phyloP scores from a whole-genome alignment of 2,113 vertebrate species.

The Osmerus eperlanus region DNA sequence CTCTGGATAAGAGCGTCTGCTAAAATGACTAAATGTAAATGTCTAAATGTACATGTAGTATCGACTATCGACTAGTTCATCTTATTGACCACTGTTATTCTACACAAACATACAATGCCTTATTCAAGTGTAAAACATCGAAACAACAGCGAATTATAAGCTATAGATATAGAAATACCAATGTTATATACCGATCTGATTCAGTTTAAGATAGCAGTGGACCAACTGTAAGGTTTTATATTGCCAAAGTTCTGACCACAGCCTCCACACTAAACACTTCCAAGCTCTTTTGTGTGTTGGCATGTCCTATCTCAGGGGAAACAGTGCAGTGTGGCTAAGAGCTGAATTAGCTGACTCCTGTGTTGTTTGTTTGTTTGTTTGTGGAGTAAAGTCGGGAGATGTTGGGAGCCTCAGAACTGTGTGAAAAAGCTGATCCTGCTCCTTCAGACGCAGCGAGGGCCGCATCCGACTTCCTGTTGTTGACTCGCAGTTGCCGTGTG shows the following conservation, averaged over 20 bases:
- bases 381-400: slow-evolving; percentile 57
- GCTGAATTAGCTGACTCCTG: slow-evolving; percentile 60
- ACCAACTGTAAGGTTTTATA: neutral
- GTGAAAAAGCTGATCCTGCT: slow-evolving; percentile 71
- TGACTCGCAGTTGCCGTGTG: slow-evolving; percentile 47
- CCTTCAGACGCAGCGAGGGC: slow-evolving; percentile 50
- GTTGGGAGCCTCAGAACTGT: slow-evolving; percentile 60
- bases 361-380: slow-evolving; percentile 71
- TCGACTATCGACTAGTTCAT: too few relatives aligned
- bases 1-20: too few relatives aligned
- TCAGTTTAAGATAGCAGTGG: neutral
- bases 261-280: too few relatives aligned
- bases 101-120: too few relatives aligned
- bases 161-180: slow-evolving; percentile 23
- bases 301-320: slow-evolving; percentile 28
- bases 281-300: too few relatives aligned
- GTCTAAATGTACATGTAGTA: too few relatives aligned
- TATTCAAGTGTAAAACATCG: too few relatives aligned
- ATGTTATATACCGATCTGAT: neutral
- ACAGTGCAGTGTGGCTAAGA: slow-evolving; percentile 44
- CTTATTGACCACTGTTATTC: too few relatives aligned
- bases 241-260: too few relatives aligned
- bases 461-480: slow-evolving; percentile 77
- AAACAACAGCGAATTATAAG: slow-evolving; percentile 35
- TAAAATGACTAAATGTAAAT: too few relatives aligned